Base-by-base conservation (phyloP, 2,113 vertebrate genomes). In the Prunella himalayana region DNA sequence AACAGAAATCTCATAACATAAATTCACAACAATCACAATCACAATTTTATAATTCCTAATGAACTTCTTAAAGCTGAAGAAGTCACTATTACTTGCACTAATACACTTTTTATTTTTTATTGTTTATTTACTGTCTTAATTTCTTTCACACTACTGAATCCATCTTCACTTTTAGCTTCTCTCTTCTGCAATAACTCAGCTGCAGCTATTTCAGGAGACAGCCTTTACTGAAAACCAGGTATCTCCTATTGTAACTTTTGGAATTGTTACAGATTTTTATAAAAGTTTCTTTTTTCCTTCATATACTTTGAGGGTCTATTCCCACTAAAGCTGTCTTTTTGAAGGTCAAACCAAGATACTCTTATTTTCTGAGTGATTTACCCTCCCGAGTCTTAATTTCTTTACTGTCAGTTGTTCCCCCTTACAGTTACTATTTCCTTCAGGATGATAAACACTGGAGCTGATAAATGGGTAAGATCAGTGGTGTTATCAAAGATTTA, bases 401-500 rank as follows among this genome's bases (percentile, higher is more conserved):
- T 94, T 71, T 59, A 71, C 51, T 42, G 42, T 81, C 82, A 94
- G 64, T 19, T 96, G 70, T 65, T 86, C 45, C 11, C 39, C 61
- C 54, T 90, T 60, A 51, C 41, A 69, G 61, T 63, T 56, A 64
- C 65, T 71, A 50, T 87, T 91, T 92, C 65, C 68, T 93, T 88
- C 76, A 68, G 75, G 57, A 71, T 65, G 24, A 80, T 78, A 68
- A 96, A 95, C 70, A 68, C 39, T 2, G 1, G 35, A 59, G 82
- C 11, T 95, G 82, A 95, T 65, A 42, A 60, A 79, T 66, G 63
- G 80, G 64, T 66, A 88, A 82, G 39, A 86, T 49, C 60, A 88
- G 35, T 69, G 68, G 24, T 60, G 16, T 20, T 82, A 92, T 51
- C 63, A 85, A 84, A 90, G 94, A 92, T 93, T 88, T 92, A 92